phyloP scores from a whole-genome alignment of 1,140 invertebrate species.

The Drosophila triauraria region DNA sequence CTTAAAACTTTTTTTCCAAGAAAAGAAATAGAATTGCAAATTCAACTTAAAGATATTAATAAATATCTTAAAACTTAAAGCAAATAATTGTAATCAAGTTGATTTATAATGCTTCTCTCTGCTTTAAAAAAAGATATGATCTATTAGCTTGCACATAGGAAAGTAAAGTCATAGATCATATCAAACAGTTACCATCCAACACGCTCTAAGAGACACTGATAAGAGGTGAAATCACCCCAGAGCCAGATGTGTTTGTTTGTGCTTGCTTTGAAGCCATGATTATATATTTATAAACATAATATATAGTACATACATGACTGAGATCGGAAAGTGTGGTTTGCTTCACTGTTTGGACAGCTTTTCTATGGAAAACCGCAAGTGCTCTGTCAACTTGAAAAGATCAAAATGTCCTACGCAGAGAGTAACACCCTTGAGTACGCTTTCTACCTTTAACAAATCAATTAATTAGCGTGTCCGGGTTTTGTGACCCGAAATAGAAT shows the following conservation, averaged over 20 bases:
- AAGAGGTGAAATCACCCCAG: slow-evolving; percentile 10
- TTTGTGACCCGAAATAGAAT: slow-evolving; percentile 12
- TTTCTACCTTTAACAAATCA: not conserved
- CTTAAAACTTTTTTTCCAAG: too few relatives aligned
- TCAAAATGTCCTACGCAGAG: not conserved
- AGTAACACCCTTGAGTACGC: not conserved
- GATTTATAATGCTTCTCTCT: not conserved
- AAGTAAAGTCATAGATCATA: slow-evolving; percentile 1
- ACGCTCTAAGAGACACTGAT: not conserved
- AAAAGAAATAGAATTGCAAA: too few relatives aligned
- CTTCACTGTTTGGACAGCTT: slow-evolving; percentile 8
- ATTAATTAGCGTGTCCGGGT: slow-evolving; percentile 14
- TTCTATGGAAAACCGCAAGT: slow-evolving; percentile 5
- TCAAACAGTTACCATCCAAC: not conserved
- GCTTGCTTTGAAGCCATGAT: slow-evolving; percentile 17
- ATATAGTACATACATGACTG: not conserved
- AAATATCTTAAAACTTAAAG: not conserved
- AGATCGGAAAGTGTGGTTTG: not conserved
- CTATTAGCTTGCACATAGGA: not conserved
- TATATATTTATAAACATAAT: not conserved
- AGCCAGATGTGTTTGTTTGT: slow-evolving; percentile 21
- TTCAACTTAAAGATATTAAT: not conserved
- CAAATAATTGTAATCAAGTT: slow-evolving; percentile 3
- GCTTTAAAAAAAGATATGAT: not conserved
- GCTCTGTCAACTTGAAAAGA: not conserved